Conservation (phyloP, 2,797 vertebrate species). For the Vireo griseus region DNA sequence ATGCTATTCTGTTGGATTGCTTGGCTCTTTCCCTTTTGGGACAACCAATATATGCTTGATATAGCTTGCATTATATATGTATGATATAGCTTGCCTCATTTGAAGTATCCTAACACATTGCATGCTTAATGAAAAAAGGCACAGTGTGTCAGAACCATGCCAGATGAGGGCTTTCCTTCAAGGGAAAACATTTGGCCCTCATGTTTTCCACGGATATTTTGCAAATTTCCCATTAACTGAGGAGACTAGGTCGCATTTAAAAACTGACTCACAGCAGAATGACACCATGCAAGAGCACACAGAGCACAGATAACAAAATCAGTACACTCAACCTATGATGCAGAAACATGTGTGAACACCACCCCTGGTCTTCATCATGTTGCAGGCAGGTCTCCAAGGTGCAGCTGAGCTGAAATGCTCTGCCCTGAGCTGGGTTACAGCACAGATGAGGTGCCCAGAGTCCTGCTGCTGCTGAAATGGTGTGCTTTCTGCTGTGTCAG, state of each 20-base stretch:
- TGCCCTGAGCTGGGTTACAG: not conserved
- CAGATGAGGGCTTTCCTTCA: not conserved
- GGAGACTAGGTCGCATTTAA: not conserved
- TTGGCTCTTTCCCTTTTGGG: not conserved
- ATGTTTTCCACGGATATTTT: not conserved
- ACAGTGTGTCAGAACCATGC: not conserved
- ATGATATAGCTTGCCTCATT: not conserved
- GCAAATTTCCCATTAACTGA: not conserved
- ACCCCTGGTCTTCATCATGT: not conserved
- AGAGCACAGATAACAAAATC: not conserved
- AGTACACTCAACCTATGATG: fast-evolving
- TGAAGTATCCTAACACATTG: not conserved
- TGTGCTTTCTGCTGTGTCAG: fast-evolving
- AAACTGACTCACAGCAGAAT: not conserved
- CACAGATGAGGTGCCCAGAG: not conserved
- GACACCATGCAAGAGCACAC: not conserved
- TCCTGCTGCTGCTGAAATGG: not conserved
- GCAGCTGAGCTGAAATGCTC: not conserved
- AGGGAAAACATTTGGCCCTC: not conserved
- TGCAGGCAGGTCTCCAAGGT: not conserved
- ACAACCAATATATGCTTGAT: not conserved
- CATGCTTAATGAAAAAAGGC: not conserved
- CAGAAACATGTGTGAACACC: not conserved
- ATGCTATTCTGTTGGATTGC: not conserved
- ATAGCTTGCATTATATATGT: not conserved